Evolutionary conservation across 2,888 invertebrate species (phyloP), one percentile per base, ranked within the genome.

Genomic region (Baccha elongata): DNA sequence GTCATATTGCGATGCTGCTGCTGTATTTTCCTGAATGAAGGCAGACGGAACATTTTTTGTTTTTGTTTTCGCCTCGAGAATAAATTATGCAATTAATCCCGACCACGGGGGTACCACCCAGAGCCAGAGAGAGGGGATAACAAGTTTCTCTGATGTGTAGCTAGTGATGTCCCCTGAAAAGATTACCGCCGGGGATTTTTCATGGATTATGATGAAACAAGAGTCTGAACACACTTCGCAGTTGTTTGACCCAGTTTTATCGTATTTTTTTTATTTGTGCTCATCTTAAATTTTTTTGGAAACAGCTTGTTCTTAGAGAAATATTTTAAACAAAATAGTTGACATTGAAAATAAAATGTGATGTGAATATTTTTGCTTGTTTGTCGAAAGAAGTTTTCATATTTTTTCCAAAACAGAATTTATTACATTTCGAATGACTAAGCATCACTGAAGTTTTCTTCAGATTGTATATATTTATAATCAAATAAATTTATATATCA

Each of bases 11-110:
- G 21, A 7, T 29, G 60, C 2, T 10, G 13, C 7, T 55, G 55
- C n/a, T 23, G 40, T 15, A 40, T 40, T 10, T 40, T n/a, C 29
- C 21, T 29, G 23, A 15, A 29, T 60, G 44, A 32, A 19, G 65
- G 53, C 76, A 76, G 76, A 76, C 64, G 21, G 29, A 52, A 23
- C 0, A 46, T 29, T 26, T 15, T 42, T n/a, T 35, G 4, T 32
- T 21, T 35, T 19, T 13, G 3, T 13, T 17, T 10, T 13, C 6
- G 13, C 53, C 42, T 71, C 52, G 67, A 52, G 67, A 72, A 73
- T 79, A 79, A 79, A 79, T 79, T 79, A 79, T 79, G 62, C 73
- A 79, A 79, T 79, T 79, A 79, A 79, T 68, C 67, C 71, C 35
- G 46, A 58, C 78, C 78, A 58, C 48, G 46, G 71, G 60, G 64